Conservation (phyloP, 2,797 vertebrate genomes). For the Sus cebifrons region DNA sequence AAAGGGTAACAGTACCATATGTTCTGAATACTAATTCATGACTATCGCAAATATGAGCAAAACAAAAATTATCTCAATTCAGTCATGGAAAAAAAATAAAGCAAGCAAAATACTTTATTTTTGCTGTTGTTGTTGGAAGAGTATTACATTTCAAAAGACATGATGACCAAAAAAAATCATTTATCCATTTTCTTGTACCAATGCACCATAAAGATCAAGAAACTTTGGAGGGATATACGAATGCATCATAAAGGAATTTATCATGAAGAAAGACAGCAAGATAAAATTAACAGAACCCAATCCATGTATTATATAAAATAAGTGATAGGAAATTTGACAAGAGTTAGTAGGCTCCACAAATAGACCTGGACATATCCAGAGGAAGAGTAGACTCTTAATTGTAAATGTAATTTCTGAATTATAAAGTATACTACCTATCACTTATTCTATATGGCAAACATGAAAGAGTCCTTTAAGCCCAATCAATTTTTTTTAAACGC, state of each 20-base stretch:
- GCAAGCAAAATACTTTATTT: constrained; percentile 9
- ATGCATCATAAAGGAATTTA: constrained; percentile 48
- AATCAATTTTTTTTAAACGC: constrained; percentile 67
- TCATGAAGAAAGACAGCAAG: constrained; percentile 41
- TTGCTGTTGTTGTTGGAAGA: constrained; percentile 58
- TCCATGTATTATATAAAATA: constrained; percentile 66
- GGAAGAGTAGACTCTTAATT: neutral
- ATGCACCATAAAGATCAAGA: constrained; percentile 62
- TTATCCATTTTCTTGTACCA: constrained; percentile 62
- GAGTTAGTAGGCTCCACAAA: constrained; percentile 16
- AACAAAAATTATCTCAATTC: constrained; percentile 72
- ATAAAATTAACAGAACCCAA: constrained; percentile 49
- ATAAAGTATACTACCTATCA: constrained; percentile 53
- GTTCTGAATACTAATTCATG: constrained; percentile 73
- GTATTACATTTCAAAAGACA: constrained; percentile 68
- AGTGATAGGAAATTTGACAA: constrained; percentile 67
- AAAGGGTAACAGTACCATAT: constrained; percentile 71
- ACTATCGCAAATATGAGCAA: constrained; percentile 60
- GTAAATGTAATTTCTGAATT: constrained; percentile 63
- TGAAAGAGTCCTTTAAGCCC: constrained; percentile 67
- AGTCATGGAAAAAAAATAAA: constrained; percentile 56
- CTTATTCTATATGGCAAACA: constrained; percentile 72
- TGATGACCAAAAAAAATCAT: constrained; percentile 58
- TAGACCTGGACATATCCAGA: neutral
- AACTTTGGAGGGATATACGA: constrained; percentile 46